Evolutionary conservation across 2,797 vertebrate genomes (phyloP), one percentile per base, ranked within the genome.

Genomic region (Melanotaenia boesemani): DNA sequence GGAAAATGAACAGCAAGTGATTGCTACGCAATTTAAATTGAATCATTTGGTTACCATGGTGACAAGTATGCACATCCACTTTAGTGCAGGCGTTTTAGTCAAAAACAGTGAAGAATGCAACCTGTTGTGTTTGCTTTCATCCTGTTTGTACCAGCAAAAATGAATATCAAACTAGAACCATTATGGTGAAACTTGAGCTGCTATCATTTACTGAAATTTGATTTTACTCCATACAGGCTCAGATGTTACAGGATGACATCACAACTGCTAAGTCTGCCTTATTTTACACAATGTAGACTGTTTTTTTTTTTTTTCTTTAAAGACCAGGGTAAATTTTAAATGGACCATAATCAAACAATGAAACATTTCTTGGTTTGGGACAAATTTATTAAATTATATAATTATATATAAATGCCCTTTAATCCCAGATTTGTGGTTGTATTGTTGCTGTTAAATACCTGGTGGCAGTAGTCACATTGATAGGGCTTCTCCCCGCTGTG

Each of bases 401-500:
- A 46, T 20, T 46, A 24, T 24, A 22, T 55, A 22, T n/a, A 67
- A 30, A 13, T 39, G 11, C 20, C 10, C 18, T 67, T 67, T 5
- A 5, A 18, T n/a, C 20, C 18, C 20, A n/a, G 4, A 48, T 48
- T 48, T 48, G 34, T 24, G 36, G 41, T 18, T 32, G 6, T 59
- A 6, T 18, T 46, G 4, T 37, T 50, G 16, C 12, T 48, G 28
- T 10, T 16, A 16, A 2, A 28, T 20, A 99, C 98, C 97, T 99
- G 98, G 89, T 99, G 96, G 92, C 98, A 99, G 92, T 98, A 98
- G 95, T 99, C 98, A 94, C 98, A 99, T 74, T 98, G 97, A 89
- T 99, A 99, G 60, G 98, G 98, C 86, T 99, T 99, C 88, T 99
- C 98, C 84, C 98, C 98, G 80, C 98, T 99, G 81, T 99, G 98